A percentile compares a stretch with the other conserved stretches of the same genome.
Evolutionary conservation across 53 echinoderm and acorn worm species (phyloP).

Genomic region (Patiria pectinifera): DNA sequence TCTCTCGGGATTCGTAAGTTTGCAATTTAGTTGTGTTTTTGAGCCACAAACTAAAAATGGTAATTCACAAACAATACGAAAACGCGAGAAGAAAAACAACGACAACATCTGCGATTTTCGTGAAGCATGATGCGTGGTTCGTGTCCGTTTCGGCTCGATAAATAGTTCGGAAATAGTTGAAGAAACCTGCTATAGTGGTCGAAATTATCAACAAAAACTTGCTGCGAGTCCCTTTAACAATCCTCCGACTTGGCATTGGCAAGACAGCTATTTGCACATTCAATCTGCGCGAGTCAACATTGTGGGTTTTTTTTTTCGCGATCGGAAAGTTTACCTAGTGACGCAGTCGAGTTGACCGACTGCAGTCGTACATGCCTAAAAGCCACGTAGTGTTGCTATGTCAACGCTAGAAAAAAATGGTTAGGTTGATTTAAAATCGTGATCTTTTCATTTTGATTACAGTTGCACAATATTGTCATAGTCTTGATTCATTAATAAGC

Average conservation of each 20-base stretch:
- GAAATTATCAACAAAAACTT: too few species aligned
- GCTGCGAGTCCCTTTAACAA: neutral
- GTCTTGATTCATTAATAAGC: too few species aligned
- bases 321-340: neutral
- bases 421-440: neutral
- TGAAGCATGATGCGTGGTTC: too few species aligned
- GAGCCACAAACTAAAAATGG: too few species aligned
- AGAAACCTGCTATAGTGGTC: too few species aligned
- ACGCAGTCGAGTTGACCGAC: neutral
- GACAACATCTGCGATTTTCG: too few species aligned
- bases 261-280: neutral
- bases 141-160: too few species aligned
- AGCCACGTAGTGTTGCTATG: neutral
- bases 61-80: too few species aligned
- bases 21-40: too few species aligned
- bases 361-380: neutral
- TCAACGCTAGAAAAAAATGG: neutral
- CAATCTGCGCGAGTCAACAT: neutral
- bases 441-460: neutral
- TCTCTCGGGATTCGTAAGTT: too few species aligned
- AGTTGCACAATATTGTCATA: neutral
- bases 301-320: neutral
- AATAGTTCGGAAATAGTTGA: too few species aligned
- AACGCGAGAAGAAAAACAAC: too few species aligned
- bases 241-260: neutral